Base-by-base conservation (phyloP, 2,888 invertebrate genomes). In the Clanis bilineata region DNA sequence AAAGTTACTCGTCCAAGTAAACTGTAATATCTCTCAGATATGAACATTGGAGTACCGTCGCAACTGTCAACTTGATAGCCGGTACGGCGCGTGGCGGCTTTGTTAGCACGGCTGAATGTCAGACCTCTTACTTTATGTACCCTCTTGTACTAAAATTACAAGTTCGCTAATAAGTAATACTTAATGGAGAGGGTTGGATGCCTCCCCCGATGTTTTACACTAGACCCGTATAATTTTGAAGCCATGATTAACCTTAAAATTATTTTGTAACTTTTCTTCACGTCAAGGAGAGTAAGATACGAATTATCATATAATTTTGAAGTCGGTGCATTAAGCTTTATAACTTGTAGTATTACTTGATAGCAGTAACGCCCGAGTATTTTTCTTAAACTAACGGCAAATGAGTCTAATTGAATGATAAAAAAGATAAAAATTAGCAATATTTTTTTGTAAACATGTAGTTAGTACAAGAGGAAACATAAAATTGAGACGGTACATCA, bases 1-100 rank as follows among this genome's bases (percentile, higher is more conserved):
- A 85, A 90, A 90, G 86, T 90, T 89, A 64, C 64, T 66, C 71
- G 69, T 71, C 68, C 77, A 82, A 83, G 76, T 83, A 80, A 68
- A 73, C 63, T 62, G 71, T 73, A 77, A 80, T 82, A 82, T 80
- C 58, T 58, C 47, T 47, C 38, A 58, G 58, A 58, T 59, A 59
- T 59, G 56, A 59, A 59, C 59, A 55, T 44, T 56, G 44, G 39
- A 58, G 58, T 47, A 47, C 39, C 58, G 47, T 58, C 39, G 45
- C 38, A 38, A 58, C 62, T 71, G 64, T 68, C 69, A 66, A 66
- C 62, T 66, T 58, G 62, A 63, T 64, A 62, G 62, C 64, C 63
- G 62, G 67, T 68, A 76, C 70, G 70, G 57, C 47, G 67, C 67
- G 74, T 71, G 70, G 57, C 47, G 58, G 58, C 58, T 58, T 47